Evolutionary conservation across 2,797 vertebrate species (phyloP).

Genomic region (Neomorphus geoffroyi): DNA sequence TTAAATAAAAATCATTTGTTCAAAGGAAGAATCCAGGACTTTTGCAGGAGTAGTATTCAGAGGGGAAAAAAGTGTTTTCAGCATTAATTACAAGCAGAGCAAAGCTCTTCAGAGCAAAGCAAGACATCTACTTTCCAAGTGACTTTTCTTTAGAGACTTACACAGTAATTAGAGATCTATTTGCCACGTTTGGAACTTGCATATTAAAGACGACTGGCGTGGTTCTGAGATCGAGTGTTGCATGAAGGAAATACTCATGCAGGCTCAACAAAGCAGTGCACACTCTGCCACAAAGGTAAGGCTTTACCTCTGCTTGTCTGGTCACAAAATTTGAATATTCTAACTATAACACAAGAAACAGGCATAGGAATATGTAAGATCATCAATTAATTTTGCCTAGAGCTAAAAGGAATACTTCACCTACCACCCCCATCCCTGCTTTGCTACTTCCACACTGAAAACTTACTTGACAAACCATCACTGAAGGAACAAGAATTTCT

Average conservation of each 20-base stretch:
- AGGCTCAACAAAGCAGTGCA: background rate
- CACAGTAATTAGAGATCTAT: conserved; percentile 26
- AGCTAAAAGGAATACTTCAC: background rate
- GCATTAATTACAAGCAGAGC: conserved; percentile 51
- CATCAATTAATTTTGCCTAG: background rate
- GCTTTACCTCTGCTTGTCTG: background rate
- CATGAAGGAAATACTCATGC: background rate
- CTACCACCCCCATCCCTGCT: background rate
- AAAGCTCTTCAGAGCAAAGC: conserved; percentile 32
- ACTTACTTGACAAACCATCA: background rate
- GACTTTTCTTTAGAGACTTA: conserved; percentile 15
- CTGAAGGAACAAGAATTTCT: background rate
- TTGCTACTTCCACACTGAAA: background rate
- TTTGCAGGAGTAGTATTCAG: conserved; percentile 4
- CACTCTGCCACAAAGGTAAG: background rate
- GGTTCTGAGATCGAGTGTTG: background rate
- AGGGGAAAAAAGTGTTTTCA: conserved; percentile 24
- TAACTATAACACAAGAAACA: background rate
- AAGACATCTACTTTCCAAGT: conserved; percentile 14
- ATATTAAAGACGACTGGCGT: background rate
- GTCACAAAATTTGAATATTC: conserved; percentile 5
- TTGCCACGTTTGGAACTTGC: background rate
- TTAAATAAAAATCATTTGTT: conserved; percentile 27
- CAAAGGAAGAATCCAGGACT: background rate
- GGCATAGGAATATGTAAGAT: background rate